These are phyloP conservation scores for Plemyria rubiginata DNA, from an alignment of 2,888 invertebrate genomes.

Conservation along the genomic window DNA sequence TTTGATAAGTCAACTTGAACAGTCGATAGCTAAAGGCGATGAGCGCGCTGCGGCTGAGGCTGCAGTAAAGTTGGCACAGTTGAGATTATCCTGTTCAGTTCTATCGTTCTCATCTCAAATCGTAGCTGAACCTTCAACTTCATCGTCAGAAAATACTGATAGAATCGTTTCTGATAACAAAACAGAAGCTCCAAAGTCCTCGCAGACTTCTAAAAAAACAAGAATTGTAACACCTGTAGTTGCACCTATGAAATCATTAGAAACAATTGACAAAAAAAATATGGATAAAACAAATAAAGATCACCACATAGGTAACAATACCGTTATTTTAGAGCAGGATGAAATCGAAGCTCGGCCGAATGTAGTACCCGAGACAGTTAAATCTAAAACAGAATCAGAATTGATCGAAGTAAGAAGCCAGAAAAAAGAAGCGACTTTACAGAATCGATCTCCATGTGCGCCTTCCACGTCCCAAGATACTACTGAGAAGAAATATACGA, in stretches of 20 bases:
- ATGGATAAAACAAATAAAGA: slow-evolving; percentile 3
- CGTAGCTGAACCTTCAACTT: slow-evolving; percentile 53
- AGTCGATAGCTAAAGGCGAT: slow-evolving; percentile 91
- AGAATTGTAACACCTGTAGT: neutral
- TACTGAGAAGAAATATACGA: slow-evolving; percentile 30
- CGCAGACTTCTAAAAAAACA: neutral
- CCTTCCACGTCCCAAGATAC: slow-evolving; percentile 45
- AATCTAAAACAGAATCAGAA: slow-evolving; percentile 20
- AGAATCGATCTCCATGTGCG: slow-evolving; percentile 23
- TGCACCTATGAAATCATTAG: slow-evolving; percentile 1
- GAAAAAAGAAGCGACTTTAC: slow-evolving; percentile 22
- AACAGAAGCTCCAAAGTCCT: slow-evolving; percentile 11
- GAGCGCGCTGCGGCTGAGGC: slow-evolving; percentile 90
- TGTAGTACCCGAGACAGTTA: neutral
- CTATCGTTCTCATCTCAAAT: slow-evolving; percentile 78
- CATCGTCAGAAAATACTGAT: slow-evolving; percentile 24
- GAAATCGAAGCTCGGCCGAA: slow-evolving; percentile 3
- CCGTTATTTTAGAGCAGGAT: slow-evolving; percentile 6
- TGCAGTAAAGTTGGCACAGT: slow-evolving; percentile 90
- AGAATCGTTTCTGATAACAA: slow-evolving; percentile 7
- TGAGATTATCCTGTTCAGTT: slow-evolving; percentile 90
- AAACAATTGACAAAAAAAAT: slow-evolving; percentile 1
- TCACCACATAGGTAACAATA: neutral
- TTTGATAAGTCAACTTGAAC: slow-evolving; percentile 89
- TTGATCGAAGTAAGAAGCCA: slow-evolving; percentile 14